Conservation (phyloP, 2,113 vertebrate genomes). For the Chrysemys picta region DNA sequence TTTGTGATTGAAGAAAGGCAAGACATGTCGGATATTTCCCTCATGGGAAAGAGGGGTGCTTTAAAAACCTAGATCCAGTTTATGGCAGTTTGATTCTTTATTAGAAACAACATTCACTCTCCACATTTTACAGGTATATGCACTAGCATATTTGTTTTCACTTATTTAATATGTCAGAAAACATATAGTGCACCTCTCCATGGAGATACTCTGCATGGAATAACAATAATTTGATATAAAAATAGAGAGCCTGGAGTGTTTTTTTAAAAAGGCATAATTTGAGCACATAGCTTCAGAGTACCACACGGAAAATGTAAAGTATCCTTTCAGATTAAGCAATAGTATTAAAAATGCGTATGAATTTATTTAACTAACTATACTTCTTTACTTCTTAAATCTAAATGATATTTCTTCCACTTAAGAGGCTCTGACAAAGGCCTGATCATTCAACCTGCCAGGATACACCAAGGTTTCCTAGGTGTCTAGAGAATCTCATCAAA, state of each 20-base stretch:
- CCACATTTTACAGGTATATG: constrained; percentile 4
- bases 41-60: background rate
- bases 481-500: background rate
- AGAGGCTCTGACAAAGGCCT: background rate
- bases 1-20: constrained; percentile 9
- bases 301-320: background rate
- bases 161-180: background rate
- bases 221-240: background rate
- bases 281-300: background rate
- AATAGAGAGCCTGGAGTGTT: background rate
- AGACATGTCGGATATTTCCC: background rate
- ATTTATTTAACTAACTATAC: background rate
- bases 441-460: background rate
- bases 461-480: background rate
- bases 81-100: background rate
- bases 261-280: background rate
- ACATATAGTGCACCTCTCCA: background rate
- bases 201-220: background rate
- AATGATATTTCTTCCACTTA: background rate
- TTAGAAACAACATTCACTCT: background rate
- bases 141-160: background rate
- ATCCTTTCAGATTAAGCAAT: background rate
- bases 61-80: constrained; percentile 9
- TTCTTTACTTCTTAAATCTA: background rate
- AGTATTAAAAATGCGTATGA: background rate